These are phyloP conservation scores for Butastur rufipennis DNA, from an alignment of 2,113 vertebrate genomes.

Conservation along the genomic window DNA sequence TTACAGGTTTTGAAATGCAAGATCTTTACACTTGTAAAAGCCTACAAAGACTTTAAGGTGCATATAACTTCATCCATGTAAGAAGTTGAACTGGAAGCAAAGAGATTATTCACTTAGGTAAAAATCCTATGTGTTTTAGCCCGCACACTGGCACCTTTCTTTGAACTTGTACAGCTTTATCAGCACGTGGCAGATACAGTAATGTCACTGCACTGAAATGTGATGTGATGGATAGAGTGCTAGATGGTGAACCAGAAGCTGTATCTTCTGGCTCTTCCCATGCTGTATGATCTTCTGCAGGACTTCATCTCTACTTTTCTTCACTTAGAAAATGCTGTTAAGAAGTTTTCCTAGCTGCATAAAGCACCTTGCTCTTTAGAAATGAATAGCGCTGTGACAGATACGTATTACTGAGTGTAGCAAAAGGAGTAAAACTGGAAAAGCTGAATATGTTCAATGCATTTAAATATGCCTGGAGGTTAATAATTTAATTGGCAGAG, in stretches of 20 bases:
- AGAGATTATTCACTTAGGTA: not conserved
- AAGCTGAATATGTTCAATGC: not conserved
- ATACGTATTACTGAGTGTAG: not conserved
- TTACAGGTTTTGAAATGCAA: not conserved
- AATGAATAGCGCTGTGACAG: not conserved
- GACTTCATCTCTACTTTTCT: not conserved
- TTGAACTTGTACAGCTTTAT: not conserved
- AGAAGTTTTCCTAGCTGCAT: not conserved
- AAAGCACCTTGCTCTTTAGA: not conserved
- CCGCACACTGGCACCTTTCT: not conserved
- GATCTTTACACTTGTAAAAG: not conserved
- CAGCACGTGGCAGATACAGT: not conserved
- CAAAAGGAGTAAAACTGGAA: not conserved
- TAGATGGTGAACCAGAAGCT: not conserved
- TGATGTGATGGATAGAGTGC: not conserved
- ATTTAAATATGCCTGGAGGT: not conserved
- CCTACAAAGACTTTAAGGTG: not conserved
- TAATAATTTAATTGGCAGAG: conserved; percentile 12
- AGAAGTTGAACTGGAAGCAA: not conserved
- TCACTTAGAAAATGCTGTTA: not conserved
- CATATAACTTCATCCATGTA: not conserved
- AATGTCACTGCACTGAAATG: not conserved
- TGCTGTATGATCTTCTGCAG: not conserved
- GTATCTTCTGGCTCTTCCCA: not conserved
- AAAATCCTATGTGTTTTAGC: not conserved